These are phyloP conservation scores for Paralichthys olivaceus DNA, from an alignment of 2,113 vertebrate genomes.

Conservation along the genomic window DNA sequence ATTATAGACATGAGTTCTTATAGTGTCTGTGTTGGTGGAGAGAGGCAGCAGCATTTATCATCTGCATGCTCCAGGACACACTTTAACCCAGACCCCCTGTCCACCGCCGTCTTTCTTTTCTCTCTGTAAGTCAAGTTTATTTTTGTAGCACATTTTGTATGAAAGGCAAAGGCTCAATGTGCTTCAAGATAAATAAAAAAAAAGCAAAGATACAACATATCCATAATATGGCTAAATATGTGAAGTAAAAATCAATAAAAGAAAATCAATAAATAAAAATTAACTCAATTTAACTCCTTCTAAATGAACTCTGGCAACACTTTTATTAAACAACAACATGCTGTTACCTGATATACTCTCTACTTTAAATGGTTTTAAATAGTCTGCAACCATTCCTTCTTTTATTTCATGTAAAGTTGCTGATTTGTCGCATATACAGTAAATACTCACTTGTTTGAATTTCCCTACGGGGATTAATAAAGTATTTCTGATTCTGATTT, in stretches of 20 bases:
- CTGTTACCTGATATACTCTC: background rate
- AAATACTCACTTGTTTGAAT: slow-evolving; percentile 18
- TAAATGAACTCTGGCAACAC: background rate
- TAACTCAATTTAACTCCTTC: background rate
- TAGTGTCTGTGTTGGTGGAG: slow-evolving; percentile 25
- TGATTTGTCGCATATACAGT: slow-evolving; percentile 11
- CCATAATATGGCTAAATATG: too few relatives aligned
- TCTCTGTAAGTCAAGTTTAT: background rate
- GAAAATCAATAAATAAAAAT: background rate
- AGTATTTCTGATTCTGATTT: too few relatives aligned
- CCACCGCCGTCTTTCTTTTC: slow-evolving; percentile 1
- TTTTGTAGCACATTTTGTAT: too few relatives aligned
- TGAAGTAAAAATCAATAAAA: background rate
- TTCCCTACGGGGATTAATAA: too few relatives aligned
- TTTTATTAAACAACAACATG: background rate
- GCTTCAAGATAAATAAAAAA: too few relatives aligned
- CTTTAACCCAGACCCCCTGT: slow-evolving; percentile 6
- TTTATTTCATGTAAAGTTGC: slow-evolving; percentile 13
- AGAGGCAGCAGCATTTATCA: slow-evolving; percentile 46
- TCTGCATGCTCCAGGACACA: slow-evolving; percentile 46
- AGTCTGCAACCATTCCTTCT: background rate
- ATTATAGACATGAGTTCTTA: slow-evolving; percentile 73
- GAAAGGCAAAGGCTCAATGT: too few relatives aligned
- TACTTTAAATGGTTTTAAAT: slow-evolving; percentile 5
- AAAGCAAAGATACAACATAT: too few relatives aligned